These are phyloP conservation scores for Cyanoderma ruficeps DNA, from an alignment of 2,113 vertebrate genomes.

Conservation along the genomic window DNA sequence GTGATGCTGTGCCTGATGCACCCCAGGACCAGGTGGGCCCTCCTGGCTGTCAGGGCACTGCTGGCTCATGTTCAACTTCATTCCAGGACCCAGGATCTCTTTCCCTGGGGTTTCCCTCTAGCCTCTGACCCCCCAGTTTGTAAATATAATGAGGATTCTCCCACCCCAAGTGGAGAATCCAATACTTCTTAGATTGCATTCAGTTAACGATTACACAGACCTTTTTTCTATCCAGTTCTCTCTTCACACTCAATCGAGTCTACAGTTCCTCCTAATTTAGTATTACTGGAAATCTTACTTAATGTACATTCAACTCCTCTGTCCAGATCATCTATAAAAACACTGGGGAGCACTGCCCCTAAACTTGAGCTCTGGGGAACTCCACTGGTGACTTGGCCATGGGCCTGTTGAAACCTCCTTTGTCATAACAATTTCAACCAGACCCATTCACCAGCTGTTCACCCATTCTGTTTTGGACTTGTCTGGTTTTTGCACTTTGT, in stretches of 20 bases:
- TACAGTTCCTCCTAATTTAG: background rate
- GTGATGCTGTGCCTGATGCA: fast-evolving
- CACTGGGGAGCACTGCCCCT: too few species aligned
- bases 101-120: background rate
- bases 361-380: background rate
- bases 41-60: background rate
- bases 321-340: background rate
- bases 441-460: background rate
- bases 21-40: background rate
- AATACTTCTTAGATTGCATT: background rate
- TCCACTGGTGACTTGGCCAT: background rate
- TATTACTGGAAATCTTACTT: background rate
- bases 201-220: background rate
- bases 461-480: background rate
- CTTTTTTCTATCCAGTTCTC: background rate
- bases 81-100: background rate
- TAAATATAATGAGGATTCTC: background rate
- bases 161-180: background rate
- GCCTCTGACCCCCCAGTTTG: background rate
- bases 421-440: background rate
- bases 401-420: background rate
- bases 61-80: background rate
- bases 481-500: background rate
- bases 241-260: fast-evolving
- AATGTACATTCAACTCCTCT: background rate